phyloP scores from a whole-genome alignment of 1,140 invertebrate species.

The Chironomus tepperi region DNA sequence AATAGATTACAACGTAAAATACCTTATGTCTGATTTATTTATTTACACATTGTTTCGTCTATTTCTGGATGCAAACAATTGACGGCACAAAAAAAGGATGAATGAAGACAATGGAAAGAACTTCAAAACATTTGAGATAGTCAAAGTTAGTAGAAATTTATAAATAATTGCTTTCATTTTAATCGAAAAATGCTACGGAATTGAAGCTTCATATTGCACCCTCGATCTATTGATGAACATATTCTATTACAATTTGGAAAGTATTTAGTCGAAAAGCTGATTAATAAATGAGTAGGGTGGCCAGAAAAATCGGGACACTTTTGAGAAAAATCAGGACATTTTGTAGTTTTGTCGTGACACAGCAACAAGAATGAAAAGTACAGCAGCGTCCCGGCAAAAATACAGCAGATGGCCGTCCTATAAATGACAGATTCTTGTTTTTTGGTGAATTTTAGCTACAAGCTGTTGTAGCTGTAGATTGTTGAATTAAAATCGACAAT shows the following conservation, averaged over 20 bases:
- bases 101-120: no score
- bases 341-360: no score
- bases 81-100: no score
- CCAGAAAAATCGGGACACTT: no score
- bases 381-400: no score
- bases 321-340: no score
- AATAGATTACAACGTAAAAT: not conserved
- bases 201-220: constrained; percentile 8
- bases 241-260: not conserved
- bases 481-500: not conserved
- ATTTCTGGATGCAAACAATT: not conserved
- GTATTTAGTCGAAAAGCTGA: not conserved
- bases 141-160: not conserved
- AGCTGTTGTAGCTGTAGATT: not conserved
- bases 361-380: no score
- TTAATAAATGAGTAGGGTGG: no score
- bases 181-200: not conserved
- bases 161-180: constrained; percentile 21
- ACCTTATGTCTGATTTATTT: constrained; percentile 3
- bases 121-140: not conserved
- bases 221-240: not conserved
- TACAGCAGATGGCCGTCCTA: no score
- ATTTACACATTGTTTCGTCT: not conserved
- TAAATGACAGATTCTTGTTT: not conserved
- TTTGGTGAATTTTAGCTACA: not conserved